These are phyloP conservation scores for Apeira syringaria DNA, from an alignment of 2,888 invertebrate genomes.

Conservation along the genomic window DNA sequence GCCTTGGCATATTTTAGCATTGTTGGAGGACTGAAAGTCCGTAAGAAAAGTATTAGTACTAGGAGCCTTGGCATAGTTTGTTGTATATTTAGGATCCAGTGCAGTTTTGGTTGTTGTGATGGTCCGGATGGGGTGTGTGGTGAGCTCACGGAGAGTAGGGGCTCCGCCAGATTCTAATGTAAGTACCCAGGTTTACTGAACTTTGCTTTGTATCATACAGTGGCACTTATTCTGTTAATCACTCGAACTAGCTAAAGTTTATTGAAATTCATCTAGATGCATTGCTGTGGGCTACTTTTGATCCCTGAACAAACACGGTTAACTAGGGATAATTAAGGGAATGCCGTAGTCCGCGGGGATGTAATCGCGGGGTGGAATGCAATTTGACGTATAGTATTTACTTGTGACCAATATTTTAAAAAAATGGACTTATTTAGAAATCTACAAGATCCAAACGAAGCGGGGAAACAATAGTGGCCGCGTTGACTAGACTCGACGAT, in stretches of 20 bases:
- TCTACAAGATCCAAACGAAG: constrained; percentile 9
- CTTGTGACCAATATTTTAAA: too few species aligned
- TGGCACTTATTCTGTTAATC: too few species aligned
- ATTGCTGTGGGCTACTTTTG: too few species aligned
- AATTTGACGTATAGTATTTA: too few species aligned
- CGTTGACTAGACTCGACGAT: constrained; percentile 60
- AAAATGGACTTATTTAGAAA: too few species aligned
- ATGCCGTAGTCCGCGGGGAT: too few species aligned
- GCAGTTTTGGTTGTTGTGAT: constrained; percentile 32
- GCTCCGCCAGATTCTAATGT: constrained; percentile 43
- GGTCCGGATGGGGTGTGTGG: constrained; percentile 66
- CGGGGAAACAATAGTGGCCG: constrained; percentile 63
- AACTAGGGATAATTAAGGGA: too few species aligned
- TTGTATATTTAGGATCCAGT: constrained; percentile 29
- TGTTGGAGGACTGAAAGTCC: constrained; percentile 1
- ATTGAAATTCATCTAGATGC: too few species aligned
- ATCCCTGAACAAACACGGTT: too few species aligned
- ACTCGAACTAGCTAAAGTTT: too few species aligned
- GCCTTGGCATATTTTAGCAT: constrained; percentile 16
- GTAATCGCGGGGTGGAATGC: too few species aligned
- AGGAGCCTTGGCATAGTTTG: constrained; percentile 57
- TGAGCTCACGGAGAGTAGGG: constrained; percentile 52
- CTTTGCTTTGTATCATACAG: too few species aligned
- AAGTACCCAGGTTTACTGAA: constrained; percentile 32
- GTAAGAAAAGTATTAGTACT: not conserved